phyloP scores from a whole-genome alignment of 2,888 invertebrate species.

The Catotricha subobsoleta region DNA sequence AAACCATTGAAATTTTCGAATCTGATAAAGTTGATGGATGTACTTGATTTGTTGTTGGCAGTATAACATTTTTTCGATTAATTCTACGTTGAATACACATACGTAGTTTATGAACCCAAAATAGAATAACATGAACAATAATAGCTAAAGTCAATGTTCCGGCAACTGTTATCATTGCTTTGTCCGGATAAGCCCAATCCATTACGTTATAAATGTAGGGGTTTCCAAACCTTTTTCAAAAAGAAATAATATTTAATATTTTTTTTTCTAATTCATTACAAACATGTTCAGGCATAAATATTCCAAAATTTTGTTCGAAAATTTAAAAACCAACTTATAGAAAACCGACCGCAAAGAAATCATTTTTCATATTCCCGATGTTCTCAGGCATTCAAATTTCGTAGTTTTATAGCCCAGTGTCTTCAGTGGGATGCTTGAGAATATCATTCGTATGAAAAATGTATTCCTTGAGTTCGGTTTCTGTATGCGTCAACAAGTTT shows the following conservation, averaged over 20 bases:
- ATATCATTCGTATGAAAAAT: too few species aligned
- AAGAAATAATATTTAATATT: neutral
- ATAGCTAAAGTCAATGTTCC: conserved; percentile 22
- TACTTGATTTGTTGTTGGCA: conserved; percentile 16
- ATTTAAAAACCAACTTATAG: too few species aligned
- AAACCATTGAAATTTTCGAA: conserved; percentile 23
- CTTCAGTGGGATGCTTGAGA: too few species aligned
- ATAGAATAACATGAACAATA: conserved; percentile 21
- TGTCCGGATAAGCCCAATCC: conserved; percentile 51
- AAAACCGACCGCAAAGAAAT: too few species aligned
- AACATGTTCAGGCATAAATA: neutral
- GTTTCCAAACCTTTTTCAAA: conserved; percentile 31
- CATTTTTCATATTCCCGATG: too few species aligned
- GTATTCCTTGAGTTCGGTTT: too few species aligned
- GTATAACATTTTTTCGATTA: conserved; percentile 16
- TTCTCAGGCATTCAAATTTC: too few species aligned
- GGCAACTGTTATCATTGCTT: conserved; percentile 18
- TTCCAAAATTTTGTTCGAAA: too few species aligned
- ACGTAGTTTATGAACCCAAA: conserved; percentile 23
- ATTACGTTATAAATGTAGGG: conserved; percentile 55
- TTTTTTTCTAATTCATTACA: neutral
- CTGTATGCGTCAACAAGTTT: too few species aligned
- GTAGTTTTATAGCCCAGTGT: too few species aligned
- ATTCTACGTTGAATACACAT: conserved; percentile 19
- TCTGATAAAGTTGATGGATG: neutral